Evolutionary conservation across 2,888 invertebrate species (phyloP).

Genomic region (Hyposoter dolosus): DNA sequence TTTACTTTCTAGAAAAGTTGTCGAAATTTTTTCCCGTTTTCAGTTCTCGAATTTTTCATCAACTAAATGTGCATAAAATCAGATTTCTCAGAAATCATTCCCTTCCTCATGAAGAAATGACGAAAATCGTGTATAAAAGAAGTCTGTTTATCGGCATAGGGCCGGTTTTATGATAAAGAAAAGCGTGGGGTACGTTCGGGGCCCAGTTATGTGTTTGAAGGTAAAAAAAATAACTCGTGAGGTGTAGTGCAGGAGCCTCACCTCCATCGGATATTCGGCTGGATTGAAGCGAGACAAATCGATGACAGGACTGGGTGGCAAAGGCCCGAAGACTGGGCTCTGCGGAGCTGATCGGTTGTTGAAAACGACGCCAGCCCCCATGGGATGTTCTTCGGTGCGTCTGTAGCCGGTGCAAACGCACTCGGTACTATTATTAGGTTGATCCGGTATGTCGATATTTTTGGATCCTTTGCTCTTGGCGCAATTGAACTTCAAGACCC

Average conservation of each 20-base stretch:
- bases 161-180: too few species aligned
- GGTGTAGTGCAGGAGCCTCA: slow-evolving; percentile 48
- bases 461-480: slow-evolving; percentile 83
- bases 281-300: slow-evolving; percentile 86
- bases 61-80: too few species aligned
- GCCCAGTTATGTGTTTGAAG: too few species aligned
- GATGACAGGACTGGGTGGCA: slow-evolving; percentile 85
- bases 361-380: slow-evolving; percentile 84
- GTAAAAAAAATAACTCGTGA: too few species aligned
- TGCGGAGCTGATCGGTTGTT: slow-evolving; percentile 81
- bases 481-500: slow-evolving; percentile 83
- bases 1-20: too few species aligned
- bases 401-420: slow-evolving; percentile 90
- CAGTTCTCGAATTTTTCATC: too few species aligned
- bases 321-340: slow-evolving; percentile 81
- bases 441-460: slow-evolving; percentile 83
- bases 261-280: slow-evolving; percentile 86
- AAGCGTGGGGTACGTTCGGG: too few species aligned
- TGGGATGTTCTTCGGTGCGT: slow-evolving; percentile 86
- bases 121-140: too few species aligned
- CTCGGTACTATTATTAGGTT: slow-evolving; percentile 84
- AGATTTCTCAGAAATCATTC: too few species aligned
- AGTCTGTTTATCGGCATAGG: too few species aligned
- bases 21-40: too few species aligned
- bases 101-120: too few species aligned